phyloP scores from a whole-genome alignment of 2,797 vertebrate genomes.

The Darevskia nairensis region DNA sequence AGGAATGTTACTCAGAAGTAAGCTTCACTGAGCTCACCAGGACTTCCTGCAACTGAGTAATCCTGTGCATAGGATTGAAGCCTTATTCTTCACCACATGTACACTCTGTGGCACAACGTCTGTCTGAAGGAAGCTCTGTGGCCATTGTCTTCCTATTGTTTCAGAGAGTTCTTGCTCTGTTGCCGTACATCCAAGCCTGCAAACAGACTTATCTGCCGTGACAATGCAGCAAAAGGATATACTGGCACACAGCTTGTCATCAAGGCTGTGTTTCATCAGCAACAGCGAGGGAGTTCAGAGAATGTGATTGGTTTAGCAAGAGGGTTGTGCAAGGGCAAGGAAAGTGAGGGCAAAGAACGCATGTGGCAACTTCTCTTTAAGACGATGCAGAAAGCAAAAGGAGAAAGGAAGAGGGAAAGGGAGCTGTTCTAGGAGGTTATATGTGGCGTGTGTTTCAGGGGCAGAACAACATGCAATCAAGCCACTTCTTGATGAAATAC shows the following conservation, averaged over 20 bases:
- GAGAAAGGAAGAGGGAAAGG: slow-evolving; percentile 8
- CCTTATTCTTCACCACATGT: background rate
- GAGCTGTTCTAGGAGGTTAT: background rate
- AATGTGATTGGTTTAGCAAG: slow-evolving; percentile 54
- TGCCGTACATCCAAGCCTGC: background rate
- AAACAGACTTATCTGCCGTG: background rate
- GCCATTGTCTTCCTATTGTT: background rate
- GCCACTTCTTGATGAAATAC: slow-evolving; percentile 17
- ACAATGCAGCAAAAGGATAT: slow-evolving; percentile 26
- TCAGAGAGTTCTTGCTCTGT: background rate
- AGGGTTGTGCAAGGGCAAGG: slow-evolving; percentile 65
- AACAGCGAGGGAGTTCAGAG: slow-evolving; percentile 55
- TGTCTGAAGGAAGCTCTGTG: background rate
- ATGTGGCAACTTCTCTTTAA: slow-evolving; percentile 62
- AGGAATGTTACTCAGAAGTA: too few relatives aligned
- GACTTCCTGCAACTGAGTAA: background rate
- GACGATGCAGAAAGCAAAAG: slow-evolving; percentile 39
- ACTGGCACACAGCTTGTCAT: slow-evolving; percentile 39
- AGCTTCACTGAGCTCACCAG: background rate
- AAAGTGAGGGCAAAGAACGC: slow-evolving; percentile 73
- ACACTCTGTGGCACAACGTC: background rate
- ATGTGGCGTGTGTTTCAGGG: slow-evolving; percentile 49
- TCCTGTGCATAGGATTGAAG: background rate
- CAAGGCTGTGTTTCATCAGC: slow-evolving; percentile 67
- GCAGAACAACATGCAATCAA: slow-evolving; percentile 38